These are phyloP conservation scores for Craterocephalus amniculus DNA, from an alignment of 2,797 vertebrate genomes.

Conservation along the genomic window DNA sequence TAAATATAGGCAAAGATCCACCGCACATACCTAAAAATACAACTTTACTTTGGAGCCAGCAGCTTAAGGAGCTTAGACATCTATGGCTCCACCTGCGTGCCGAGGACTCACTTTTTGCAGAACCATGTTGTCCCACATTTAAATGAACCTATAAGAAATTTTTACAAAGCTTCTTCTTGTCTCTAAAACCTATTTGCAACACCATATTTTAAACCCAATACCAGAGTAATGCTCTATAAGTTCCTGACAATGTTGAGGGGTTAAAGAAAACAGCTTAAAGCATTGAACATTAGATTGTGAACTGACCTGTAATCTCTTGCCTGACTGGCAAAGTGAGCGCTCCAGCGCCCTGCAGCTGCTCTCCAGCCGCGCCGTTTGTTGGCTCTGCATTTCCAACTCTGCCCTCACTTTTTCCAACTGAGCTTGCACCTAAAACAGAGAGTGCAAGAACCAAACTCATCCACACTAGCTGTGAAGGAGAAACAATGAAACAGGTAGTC, in stretches of 20 bases:
- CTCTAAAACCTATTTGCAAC: background rate
- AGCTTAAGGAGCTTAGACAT: constrained; percentile 62
- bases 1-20: constrained; percentile 40
- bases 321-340: constrained; percentile 90
- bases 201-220: background rate
- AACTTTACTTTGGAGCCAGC: constrained; percentile 55
- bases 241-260: background rate
- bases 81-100: constrained; percentile 44
- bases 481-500: background rate
- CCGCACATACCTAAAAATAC: constrained; percentile 57
- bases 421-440: constrained; percentile 73
- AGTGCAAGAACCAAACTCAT: constrained; percentile 7
- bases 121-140: constrained; percentile 18
- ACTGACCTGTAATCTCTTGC: constrained; percentile 88
- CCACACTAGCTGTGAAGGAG: background rate
- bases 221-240: background rate
- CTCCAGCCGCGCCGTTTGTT: constrained; percentile 89
- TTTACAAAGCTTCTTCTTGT: constrained; percentile 16
- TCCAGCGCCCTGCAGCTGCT: constrained; percentile 92
- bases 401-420: constrained; percentile 88
- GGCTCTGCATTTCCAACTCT: constrained; percentile 90
- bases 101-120: constrained; percentile 13
- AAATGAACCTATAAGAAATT: constrained; percentile 22
- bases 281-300: constrained; percentile 12
- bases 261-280: background rate